Base-by-base conservation (phyloP, 2,797 vertebrate species). In the Melanotaenia parkinsoni region DNA sequence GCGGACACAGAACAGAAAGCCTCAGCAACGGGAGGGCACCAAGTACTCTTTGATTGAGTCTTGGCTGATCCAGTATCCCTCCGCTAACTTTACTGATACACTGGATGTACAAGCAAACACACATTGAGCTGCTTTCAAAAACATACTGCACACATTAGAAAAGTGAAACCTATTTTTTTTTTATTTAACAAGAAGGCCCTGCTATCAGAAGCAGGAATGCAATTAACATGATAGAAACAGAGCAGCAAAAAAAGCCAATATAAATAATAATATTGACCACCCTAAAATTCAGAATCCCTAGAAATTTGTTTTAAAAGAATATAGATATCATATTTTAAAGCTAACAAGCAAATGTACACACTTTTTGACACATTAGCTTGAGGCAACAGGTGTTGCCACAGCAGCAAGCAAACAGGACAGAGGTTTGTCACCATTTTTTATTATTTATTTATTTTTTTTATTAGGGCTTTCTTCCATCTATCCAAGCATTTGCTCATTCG, bases 401-500 rank as follows among this genome's bases (percentile, higher is more conserved):
- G 58, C 37, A 43, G 40, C 40, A 5, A 43, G 40, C 40, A 16
- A 43, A 43, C 40, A 43, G 10, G 53, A 30, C 68, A 59, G 58
- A 1, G 3, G 57, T 37, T 50, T 72, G 67, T 84, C 65, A 67
- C 69, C 58, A 20, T 73, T 84, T 86, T 87, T 11, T 33, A 5
- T 33, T 35, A 35, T 35, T 87, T 22, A 4, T 30, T 30, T 28
- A 28, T 30, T 30, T 30, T 5, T 30, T 30, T 30, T 5, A 0
- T 22, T 26, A 12, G 56, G 63, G 60, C 64, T 32, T 67, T 77
- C 72, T 74, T 88, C 77, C 81, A 76, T 81, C 71, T 78, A 63
- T 80, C 76, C 85, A 84, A 88, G 70, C 54, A 62, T 67, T 66
- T 70, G 76, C 75, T 86, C 77, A 79, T 71, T 65, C 62, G 33